Base-by-base conservation (phyloP, 2,888 invertebrate genomes). In the Stenodema calcarata region DNA sequence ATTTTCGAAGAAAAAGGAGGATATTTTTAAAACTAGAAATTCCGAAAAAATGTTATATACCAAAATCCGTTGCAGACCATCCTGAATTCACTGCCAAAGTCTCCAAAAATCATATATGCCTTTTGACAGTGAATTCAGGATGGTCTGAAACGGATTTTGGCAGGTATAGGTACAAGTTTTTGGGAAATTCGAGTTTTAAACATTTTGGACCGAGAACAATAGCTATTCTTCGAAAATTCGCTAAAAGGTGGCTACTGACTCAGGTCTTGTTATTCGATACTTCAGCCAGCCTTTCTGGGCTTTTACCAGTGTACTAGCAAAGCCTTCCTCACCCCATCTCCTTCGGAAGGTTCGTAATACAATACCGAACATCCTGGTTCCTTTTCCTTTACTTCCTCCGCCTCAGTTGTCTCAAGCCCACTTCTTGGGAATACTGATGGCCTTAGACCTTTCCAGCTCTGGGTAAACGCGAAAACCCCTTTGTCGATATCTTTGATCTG, bases 281-380 rank as follows among this genome's bases (percentile, higher is more conserved):
- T 42, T 12, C 35, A 35, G 30, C 70, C 14, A 70, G 70, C 23
- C 41, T 42, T 42, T 76, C 23, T 41, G 76, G 76, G 76, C 76
- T 76, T 76, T 76, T 76, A 35, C 14, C 70, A 70, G 35, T 35
- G 35, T n/a, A 41, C 41, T 35, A 23, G 7, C 76, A 42, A 18
- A 28, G 9, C 70, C 28, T 16, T n/a, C 28, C 14, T 14, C 4
- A 4, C 7, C 30, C 14, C 28, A 7, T 11, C 14, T 7, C 30
- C 30, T 14, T 27, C 9, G 9, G 70, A 4, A 70, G 70, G 4
- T n/a, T 35, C n/a, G 76, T 76, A 76, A 76, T 76, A 76, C 76
- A 76, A 76, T 76, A 76, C 76, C 76, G 41, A 42, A 76, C 76
- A 76, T 76, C 76, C 76, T 76, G 76, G 76, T 23, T 76, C 76